These are phyloP conservation scores for Tortricodes alternella DNA, from an alignment of 2,888 invertebrate genomes.

Conservation along the genomic window DNA sequence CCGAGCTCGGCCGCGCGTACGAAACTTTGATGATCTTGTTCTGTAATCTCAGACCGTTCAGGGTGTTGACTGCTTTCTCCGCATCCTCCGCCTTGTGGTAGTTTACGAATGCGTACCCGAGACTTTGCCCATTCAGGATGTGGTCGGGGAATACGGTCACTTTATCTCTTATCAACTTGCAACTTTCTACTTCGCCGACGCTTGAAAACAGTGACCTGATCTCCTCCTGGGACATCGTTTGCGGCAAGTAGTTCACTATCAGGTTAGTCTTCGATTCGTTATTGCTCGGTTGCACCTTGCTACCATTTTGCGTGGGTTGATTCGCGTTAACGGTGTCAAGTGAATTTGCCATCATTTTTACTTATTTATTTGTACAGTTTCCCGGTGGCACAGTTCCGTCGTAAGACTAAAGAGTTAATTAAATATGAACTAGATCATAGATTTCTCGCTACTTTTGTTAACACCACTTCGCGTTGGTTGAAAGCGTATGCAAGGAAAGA, in stretches of 20 bases:
- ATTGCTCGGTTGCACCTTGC: conserved; percentile 85
- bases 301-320: conserved; percentile 89
- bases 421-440: conserved; percentile 61
- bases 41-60: conserved; percentile 92
- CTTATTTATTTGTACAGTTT: conserved; percentile 62
- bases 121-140: conserved; percentile 89
- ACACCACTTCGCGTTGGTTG: conserved; percentile 80
- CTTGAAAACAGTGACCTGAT: conserved; percentile 96
- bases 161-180: conserved; percentile 98
- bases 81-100: conserved; percentile 92
- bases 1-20: conserved; percentile 95
- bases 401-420: conserved; percentile 40
- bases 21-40: conserved; percentile 96
- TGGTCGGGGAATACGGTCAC: conserved; percentile 88
- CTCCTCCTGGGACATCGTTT: conserved; percentile 99
- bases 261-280: conserved; percentile 98
- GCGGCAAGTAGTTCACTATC: conserved; percentile 99
- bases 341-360: conserved; percentile 80
- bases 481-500: conserved; percentile 82
- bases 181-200: conserved; percentile 98
- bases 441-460: conserved; percentile 61
- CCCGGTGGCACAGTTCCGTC: conserved; percentile 46
- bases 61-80: conserved; percentile 91
- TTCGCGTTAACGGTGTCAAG: conserved; percentile 79
- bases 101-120: conserved; percentile 95